Conservation (phyloP, 2,888 invertebrate genomes). For the Tipula lateralis region DNA sequence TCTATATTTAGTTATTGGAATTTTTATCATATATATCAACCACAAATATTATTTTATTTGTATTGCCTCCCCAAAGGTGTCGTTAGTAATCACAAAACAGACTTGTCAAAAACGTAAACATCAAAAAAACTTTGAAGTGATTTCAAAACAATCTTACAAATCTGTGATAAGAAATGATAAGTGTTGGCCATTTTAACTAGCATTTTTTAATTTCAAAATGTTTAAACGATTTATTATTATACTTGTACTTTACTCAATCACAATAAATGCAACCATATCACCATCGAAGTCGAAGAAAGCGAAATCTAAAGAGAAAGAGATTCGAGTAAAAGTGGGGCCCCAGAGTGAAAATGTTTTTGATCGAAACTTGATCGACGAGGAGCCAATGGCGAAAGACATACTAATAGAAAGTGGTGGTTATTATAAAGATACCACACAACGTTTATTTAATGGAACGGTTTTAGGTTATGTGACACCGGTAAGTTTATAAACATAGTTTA, state of each 20-base stretch:
- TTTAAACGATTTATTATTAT: background rate
- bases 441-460: slow-evolving; percentile 67
- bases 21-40: too few relatives aligned
- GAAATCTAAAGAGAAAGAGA: slow-evolving; percentile 40
- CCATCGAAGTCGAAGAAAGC: slow-evolving; percentile 40
- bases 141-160: background rate
- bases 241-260: background rate
- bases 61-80: too few relatives aligned
- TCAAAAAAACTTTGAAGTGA: too few relatives aligned
- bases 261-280: slow-evolving; percentile 39
- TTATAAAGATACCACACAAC: slow-evolving; percentile 61
- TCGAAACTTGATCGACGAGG: slow-evolving; percentile 61
- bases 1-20: too few relatives aligned
- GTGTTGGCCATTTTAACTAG: background rate
- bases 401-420: slow-evolving; percentile 70
- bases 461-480: slow-evolving; percentile 91
- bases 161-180: background rate
- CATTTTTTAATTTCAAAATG: background rate
- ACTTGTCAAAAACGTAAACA: too few relatives aligned
- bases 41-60: too few relatives aligned
- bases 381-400: slow-evolving; percentile 67
- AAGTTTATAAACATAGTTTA: slow-evolving; percentile 41
- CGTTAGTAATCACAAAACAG: too few relatives aligned
- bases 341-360: slow-evolving; percentile 62
- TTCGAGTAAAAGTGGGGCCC: slow-evolving; percentile 51